These are phyloP conservation scores for Allophyes oxyacanthae DNA, from an alignment of 2,888 invertebrate species.

Conservation along the genomic window DNA sequence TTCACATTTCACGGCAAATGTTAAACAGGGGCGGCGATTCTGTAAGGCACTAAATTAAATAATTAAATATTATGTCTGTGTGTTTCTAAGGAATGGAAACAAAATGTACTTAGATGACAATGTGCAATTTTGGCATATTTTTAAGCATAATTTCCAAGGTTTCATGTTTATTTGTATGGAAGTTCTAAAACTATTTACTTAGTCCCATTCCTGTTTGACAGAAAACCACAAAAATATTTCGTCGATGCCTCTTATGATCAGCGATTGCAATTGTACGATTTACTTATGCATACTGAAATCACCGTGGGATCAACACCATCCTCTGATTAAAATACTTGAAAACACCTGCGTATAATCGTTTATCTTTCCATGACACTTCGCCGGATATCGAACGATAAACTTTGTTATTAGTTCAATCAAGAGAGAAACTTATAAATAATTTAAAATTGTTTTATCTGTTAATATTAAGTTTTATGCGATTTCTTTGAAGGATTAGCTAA, in stretches of 20 bases:
- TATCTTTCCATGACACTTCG: constrained; percentile 69
- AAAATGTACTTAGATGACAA: no score
- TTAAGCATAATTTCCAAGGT: no score
- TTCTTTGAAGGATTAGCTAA: constrained; percentile 12
- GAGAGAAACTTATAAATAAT: constrained; percentile 60
- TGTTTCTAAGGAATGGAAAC: no score
- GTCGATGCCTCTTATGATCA: no score
- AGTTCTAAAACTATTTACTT: no score
- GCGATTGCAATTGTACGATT: no score
- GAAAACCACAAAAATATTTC: no score
- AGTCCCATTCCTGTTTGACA: no score
- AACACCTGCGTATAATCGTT: constrained; percentile 71
- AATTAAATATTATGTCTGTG: no score
- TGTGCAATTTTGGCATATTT: no score
- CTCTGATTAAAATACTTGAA: constrained; percentile 67
- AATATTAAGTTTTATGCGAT: constrained; percentile 34
- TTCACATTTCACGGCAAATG: constrained; percentile 5
- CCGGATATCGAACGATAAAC: constrained; percentile 65
- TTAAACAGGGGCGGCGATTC: neutral
- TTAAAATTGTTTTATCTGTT: constrained; percentile 50
- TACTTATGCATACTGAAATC: constrained; percentile 21
- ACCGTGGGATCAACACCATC: constrained; percentile 44
- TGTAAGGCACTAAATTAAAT: no score
- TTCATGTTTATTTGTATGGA: no score
- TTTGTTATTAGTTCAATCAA: constrained; percentile 68